phyloP scores from a whole-genome alignment of 2,888 invertebrate genomes.

The Watsonalla cultraria region DNA sequence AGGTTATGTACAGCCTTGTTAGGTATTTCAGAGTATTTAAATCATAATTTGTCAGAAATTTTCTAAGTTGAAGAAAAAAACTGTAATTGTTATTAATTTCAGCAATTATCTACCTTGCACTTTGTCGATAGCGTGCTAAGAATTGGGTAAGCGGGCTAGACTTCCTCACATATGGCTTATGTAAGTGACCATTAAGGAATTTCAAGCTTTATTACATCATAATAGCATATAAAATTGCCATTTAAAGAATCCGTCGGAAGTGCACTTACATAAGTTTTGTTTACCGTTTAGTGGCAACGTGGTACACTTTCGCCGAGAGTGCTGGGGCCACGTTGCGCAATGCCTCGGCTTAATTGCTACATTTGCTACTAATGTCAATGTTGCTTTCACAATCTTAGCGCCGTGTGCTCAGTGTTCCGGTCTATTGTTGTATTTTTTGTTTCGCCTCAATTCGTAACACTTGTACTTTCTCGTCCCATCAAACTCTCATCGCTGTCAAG shows the following conservation, averaged over 20 bases:
- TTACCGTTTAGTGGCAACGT: conserved; percentile 45
- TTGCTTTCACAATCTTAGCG: conserved; percentile 65
- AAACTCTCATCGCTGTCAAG: conserved; percentile 1
- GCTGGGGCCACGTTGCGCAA: conserved; percentile 47
- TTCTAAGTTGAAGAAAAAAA: no score
- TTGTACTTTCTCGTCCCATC: conserved; percentile 45
- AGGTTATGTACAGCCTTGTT: no score
- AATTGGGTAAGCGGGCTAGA: conserved; percentile 34
- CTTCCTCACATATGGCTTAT: conserved; percentile 14
- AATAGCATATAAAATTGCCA: conserved; percentile 21
- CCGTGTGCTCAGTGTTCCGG: conserved; percentile 38
- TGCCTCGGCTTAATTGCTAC: conserved; percentile 52
- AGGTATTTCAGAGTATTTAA: no score
- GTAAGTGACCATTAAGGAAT: conserved; percentile 24
- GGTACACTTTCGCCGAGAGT: conserved; percentile 57
- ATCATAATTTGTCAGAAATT: no score
- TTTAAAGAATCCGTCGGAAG: conserved; percentile 43
- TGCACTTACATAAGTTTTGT: conserved; percentile 67
- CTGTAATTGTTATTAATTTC: no score
- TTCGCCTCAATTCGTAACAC: conserved; percentile 39
- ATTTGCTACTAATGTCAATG: conserved; percentile 63
- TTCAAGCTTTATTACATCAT: conserved; percentile 24
- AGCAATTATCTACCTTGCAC: no score
- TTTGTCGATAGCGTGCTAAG: conserved; percentile 17
- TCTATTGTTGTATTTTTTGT: conserved; percentile 48